Conservation (phyloP, 2,888 invertebrate species). For the Mimumesa dahlbomi region DNA sequence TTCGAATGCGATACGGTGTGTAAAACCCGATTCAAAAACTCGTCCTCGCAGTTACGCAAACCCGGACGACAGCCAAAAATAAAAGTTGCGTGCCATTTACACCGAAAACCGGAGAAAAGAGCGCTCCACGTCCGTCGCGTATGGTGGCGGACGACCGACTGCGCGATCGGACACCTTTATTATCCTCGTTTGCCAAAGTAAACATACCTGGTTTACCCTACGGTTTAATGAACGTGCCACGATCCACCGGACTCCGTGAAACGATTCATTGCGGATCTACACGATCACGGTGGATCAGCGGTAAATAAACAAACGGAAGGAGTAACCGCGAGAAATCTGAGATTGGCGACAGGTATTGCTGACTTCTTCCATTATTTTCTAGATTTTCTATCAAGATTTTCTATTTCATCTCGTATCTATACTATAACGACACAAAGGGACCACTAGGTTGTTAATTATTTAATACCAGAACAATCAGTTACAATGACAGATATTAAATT, state of each 20-base stretch:
- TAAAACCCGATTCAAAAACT: slow-evolving; percentile 49
- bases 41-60: slow-evolving; percentile 68
- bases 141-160: slow-evolving; percentile 2
- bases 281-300: neutral
- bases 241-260: neutral
- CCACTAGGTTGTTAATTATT: no score
- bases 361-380: no score
- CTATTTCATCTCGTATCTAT: no score
- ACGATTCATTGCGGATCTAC: neutral
- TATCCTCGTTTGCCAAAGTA: neutral
- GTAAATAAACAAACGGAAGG: no score
- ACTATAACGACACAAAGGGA: no score
- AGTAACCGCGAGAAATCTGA: no score
- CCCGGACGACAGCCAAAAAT: slow-evolving; percentile 8
- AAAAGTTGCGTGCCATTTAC: slow-evolving; percentile 29
- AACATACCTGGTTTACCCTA: no score
- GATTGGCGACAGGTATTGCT: no score
- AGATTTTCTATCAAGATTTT: no score
- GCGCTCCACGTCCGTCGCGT: slow-evolving; percentile 15
- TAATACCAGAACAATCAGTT: no score
- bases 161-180: slow-evolving; percentile 3
- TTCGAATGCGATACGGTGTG: neutral
- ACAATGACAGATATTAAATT: no score
- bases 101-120: slow-evolving; percentile 37
- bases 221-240: neutral